Base-by-base conservation (phyloP, 2,797 vertebrate species). In the Danio jaintianensis region DNA sequence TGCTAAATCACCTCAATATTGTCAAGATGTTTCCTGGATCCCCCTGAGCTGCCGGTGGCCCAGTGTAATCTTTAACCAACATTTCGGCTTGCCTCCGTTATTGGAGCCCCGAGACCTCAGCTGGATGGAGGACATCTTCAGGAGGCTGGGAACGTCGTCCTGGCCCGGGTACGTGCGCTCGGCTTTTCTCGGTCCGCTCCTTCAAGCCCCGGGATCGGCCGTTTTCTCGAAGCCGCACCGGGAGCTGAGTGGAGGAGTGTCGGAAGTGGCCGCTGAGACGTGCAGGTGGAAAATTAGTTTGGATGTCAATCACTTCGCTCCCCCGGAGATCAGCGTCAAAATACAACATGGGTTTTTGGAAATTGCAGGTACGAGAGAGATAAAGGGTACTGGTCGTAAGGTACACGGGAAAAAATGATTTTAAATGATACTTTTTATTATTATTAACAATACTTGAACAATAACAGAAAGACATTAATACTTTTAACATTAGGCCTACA, bases 241-340 rank as follows among this genome's bases (percentile, higher is more conserved):
- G 61, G 86, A 83, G 42, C 11, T 85, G 20, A 75, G 76, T 1
- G 82, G 80, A 40, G 84, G 86, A 7, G 40, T 84, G 67, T 86
- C 86, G 3, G 86, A 83, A 84, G 82, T 81, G 20, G 86, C 52
- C 6, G 71, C 56, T 22, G 91, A 88, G 77, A 85, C 58, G 77
- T 76, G 80, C 80, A 90, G 63, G 84, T 95, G 94, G 94, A 91
- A 86, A 79, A 90, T 95, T 83, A 88, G 61, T 75, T 86, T 95
- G 89, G 93, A 95, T 5, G 86, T 94, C 80, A 86, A 88, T 70
- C 94, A 95, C 74, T 95, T 95, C 74, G 79, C 85, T 15, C 90
- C 93, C 9, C 74, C 91, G 0, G 94, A 95, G 84, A 89, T 95
- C 56, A 90, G 78, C 0, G 81, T 94, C 70, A 87, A 85, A 71